Evolutionary conservation across 2,113 vertebrate genomes (phyloP), one percentile per base, ranked within the genome.

Genomic region (Corvus cornix): DNA sequence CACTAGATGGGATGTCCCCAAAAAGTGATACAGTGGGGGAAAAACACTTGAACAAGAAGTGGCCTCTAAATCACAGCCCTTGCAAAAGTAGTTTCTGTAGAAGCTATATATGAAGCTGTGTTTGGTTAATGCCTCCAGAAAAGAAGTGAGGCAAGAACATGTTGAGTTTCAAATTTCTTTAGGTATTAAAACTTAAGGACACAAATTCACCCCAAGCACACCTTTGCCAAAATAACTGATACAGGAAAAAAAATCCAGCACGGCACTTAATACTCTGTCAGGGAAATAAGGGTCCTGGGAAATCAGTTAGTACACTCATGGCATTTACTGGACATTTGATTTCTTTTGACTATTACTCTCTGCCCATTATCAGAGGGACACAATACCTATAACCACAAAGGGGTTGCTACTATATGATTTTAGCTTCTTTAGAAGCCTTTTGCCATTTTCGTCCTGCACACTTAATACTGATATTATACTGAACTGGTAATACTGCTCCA

Each of bases 21-120:
- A 56, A 84, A 60, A 74, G 0, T 53, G 21, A 59, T 24, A 13
- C 0, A 67, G 16, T 3, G 1, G 2, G 6, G 14, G 7, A 76
- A 68, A 79, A 87, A 24, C 8, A 64, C 2, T 1, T 7, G 11
- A 87, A 67, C 19, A 81, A 77, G 51, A 46, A 30, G 13, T 4
- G 3, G 20, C 21, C 14, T 41, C 48, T 55, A 87, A 67, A 69
- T 55, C 23, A 78, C 6, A 86, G 44, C 4, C 13, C 23, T 43
- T 30, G 24, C 59, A 66, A 10, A 80, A 64, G 9, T 3, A 52
- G 12, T 35, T 69, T 69, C 64, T 77, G 9, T 11, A 49, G 37
- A 83, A 91, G 37, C 11, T 39, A 16, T n/a, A 59, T 1, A 9
- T 55, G 30, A 72, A 43, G 10, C 10, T 58, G 16, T 2, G 0